These are phyloP conservation scores for Microcebus griseorufus DNA, from an alignment of 2,113 vertebrate species.

Conservation along the genomic window DNA sequence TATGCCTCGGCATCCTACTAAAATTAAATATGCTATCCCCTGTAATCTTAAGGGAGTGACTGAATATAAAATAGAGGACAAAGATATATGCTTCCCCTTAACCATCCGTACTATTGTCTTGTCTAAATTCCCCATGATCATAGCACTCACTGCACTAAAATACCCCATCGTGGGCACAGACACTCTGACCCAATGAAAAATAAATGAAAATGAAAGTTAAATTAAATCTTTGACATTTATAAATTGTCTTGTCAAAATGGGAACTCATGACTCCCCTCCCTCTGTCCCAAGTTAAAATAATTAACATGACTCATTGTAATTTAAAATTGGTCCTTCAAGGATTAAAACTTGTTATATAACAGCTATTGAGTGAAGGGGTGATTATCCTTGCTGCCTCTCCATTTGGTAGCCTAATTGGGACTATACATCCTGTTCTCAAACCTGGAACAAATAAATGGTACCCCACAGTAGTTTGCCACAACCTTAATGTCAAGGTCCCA, in stretches of 20 bases:
- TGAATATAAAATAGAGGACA: neutral
- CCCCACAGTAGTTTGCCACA: neutral
- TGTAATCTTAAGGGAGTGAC: neutral
- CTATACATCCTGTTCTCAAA: neutral
- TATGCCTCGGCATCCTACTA: neutral
- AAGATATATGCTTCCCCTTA: neutral
- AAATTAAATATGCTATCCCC: neutral
- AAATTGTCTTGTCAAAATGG: neutral
- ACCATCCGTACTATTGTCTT: neutral
- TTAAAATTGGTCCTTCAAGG: neutral
- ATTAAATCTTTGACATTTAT: neutral
- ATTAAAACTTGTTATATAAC: neutral
- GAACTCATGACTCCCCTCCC: neutral
- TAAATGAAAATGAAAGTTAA: constrained; percentile 35
- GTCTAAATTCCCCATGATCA: neutral
- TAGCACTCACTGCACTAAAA: neutral
- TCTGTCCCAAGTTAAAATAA: neutral
- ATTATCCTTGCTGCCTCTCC: neutral
- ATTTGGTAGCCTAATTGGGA: neutral
- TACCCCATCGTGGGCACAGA: neutral
- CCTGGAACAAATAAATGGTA: neutral
- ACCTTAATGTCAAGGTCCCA: neutral
- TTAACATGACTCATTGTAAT: constrained; percentile 1
- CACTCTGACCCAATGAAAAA: constrained; percentile 4
- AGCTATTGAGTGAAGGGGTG: neutral